phyloP scores from a whole-genome alignment of 1,140 invertebrate species.

The Aricia agestis region DNA sequence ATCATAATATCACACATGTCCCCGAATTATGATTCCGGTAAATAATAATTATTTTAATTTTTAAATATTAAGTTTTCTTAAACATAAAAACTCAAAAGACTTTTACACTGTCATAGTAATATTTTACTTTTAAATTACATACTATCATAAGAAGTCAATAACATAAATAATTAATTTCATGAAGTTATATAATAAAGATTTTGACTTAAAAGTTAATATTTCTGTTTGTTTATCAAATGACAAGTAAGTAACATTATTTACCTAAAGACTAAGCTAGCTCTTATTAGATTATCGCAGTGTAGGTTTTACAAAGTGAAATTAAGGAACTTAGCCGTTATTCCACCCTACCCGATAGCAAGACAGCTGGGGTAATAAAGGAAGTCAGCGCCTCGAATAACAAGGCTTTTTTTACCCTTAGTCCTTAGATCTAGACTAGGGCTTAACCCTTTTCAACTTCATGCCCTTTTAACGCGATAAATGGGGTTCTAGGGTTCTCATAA shows the following conservation, averaged over 20 bases:
- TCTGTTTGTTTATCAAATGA: too few species aligned
- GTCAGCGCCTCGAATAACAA: not conserved
- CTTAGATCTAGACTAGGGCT: not conserved
- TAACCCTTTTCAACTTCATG: not conserved
- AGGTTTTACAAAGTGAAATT: not conserved
- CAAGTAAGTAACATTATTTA: too few species aligned
- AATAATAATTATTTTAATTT: conserved; percentile 27
- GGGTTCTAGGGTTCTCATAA: not conserved
- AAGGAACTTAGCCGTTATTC: not conserved
- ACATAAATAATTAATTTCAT: too few species aligned
- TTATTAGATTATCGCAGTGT: too few species aligned
- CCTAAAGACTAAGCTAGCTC: too few species aligned
- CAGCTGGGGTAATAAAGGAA: not conserved
- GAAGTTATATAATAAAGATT: too few species aligned
- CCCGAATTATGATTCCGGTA: conserved; percentile 67
- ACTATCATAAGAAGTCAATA: too few species aligned
- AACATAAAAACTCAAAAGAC: too few species aligned
- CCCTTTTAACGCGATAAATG: not conserved
- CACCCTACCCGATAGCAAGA: not conserved
- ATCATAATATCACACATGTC: conserved; percentile 57
- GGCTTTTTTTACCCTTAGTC: not conserved
- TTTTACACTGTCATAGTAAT: too few species aligned
- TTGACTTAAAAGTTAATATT: too few species aligned
- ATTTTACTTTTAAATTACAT: too few species aligned
- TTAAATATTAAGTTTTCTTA: too few species aligned